Conservation (phyloP, 1,140 invertebrate genomes). For the Listronotus bonariensis region DNA sequence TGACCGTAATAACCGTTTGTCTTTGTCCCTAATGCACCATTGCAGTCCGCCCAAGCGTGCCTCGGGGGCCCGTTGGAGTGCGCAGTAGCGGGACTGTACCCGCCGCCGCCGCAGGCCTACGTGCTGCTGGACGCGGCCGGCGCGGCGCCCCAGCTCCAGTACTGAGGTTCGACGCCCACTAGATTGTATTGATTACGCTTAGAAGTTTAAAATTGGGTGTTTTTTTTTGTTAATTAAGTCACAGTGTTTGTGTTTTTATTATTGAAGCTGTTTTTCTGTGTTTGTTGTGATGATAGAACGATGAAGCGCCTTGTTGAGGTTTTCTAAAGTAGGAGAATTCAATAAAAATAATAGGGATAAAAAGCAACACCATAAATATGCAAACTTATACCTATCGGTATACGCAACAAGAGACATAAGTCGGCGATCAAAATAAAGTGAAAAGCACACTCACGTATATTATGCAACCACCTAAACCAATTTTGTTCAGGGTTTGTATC, state of each 20-base stretch:
- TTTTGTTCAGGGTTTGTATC: too few relatives aligned
- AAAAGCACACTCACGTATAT: too few relatives aligned
- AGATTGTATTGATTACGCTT: neutral
- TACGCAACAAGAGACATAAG: too few relatives aligned
- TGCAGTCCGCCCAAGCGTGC: constrained; percentile 47
- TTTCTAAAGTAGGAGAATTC: too few relatives aligned
- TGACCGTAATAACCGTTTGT: constrained; percentile 20
- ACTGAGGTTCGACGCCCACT: constrained; percentile 49
- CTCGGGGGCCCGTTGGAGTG: constrained; percentile 44
- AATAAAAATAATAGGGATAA: too few relatives aligned
- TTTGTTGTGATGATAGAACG: too few relatives aligned
- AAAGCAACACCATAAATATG: too few relatives aligned
- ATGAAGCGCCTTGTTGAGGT: too few relatives aligned
- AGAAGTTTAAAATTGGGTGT: too few relatives aligned
- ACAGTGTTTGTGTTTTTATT: neutral
- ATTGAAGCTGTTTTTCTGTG: neutral
- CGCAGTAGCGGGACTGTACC: constrained; percentile 51
- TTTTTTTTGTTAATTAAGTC: neutral
- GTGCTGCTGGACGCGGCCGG: constrained; percentile 53
- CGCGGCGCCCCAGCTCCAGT: constrained; percentile 48
- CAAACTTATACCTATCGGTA: too few relatives aligned
- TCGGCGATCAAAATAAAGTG: too few relatives aligned
- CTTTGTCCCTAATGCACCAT: constrained; percentile 32
- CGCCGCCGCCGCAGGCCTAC: constrained; percentile 51
- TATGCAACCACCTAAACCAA: too few relatives aligned